Conservation (phyloP, 2,888 invertebrate genomes). For the Thymelicus acteon region DNA sequence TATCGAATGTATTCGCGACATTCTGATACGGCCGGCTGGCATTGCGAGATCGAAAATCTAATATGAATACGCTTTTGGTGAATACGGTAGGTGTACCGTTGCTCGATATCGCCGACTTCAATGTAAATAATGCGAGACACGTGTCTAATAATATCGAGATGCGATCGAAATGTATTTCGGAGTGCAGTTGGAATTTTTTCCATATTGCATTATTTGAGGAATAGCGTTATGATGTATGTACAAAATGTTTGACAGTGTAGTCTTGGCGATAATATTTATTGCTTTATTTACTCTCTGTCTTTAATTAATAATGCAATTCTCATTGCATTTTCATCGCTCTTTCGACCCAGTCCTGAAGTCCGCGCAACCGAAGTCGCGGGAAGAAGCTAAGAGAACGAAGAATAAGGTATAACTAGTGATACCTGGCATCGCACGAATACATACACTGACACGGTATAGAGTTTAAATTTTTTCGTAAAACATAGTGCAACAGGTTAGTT, state of each 20-base stretch:
- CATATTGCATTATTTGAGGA: background rate
- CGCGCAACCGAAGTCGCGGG: too few species aligned
- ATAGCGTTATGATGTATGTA: background rate
- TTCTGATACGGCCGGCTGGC: slow-evolving; percentile 71
- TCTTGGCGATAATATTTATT: too few species aligned
- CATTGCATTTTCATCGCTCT: too few species aligned
- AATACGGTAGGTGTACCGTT: slow-evolving; percentile 65
- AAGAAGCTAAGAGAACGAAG: too few species aligned
- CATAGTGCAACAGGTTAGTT: background rate
- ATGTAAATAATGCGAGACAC: slow-evolving; percentile 50
- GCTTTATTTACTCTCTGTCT: too few species aligned
- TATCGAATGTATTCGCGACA: slow-evolving; percentile 77
- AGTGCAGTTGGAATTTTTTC: slow-evolving; percentile 11
- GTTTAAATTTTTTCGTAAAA: too few species aligned
- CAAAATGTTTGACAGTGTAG: too few species aligned
- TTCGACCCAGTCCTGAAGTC: too few species aligned
- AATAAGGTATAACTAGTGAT: too few species aligned
- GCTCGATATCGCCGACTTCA: slow-evolving; percentile 44
- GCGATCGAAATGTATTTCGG: slow-evolving; percentile 28
- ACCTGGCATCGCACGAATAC: too few species aligned
- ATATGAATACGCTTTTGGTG: slow-evolving; percentile 82
- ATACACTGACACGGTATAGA: too few species aligned
- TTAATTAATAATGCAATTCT: too few species aligned
- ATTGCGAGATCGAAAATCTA: slow-evolving; percentile 78
- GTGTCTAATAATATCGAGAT: slow-evolving; percentile 50